A percentile compares a stretch with the other conserved stretches of the same genome.
phyloP scores from a whole-genome alignment of 2,797 vertebrate species.

The Xenentodon cancila region DNA sequence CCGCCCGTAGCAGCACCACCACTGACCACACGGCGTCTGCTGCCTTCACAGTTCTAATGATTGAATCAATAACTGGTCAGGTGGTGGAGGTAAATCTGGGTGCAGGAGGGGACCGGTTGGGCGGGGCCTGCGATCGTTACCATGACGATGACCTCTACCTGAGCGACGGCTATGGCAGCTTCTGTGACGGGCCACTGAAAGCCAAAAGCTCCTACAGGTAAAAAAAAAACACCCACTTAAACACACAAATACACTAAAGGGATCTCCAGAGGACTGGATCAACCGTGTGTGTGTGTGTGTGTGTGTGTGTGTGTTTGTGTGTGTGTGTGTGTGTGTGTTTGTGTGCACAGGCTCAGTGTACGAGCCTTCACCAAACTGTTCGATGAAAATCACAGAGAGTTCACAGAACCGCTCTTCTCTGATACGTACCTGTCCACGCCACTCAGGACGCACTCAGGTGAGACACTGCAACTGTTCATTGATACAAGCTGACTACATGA shows the following conservation, averaged over 20 bases:
- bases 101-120: conserved; percentile 89
- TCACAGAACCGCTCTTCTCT: conserved; percentile 86
- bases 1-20: too few species aligned
- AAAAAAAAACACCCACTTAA: neutral
- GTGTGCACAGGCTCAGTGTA: conserved; percentile 81
- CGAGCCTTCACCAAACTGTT: conserved; percentile 92
- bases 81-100: conserved; percentile 92
- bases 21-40: too few species aligned
- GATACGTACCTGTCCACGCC: conserved; percentile 93
- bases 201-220: conserved; percentile 92
- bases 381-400: conserved; percentile 85
- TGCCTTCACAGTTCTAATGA: too few species aligned
- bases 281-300: conserved; percentile 1
- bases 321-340: too few species aligned
- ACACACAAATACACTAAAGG: too few species aligned
- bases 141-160: conserved; percentile 63
- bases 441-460: conserved; percentile 90
- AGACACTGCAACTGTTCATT: conserved; percentile 10
- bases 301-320: neutral
- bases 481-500: too few species aligned
- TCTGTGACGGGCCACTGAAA: conserved; percentile 94
- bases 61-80: conserved; percentile 59
- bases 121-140: conserved; percentile 86
- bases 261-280: neutral
- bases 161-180: conserved; percentile 80